Evolutionary conservation across 2,888 invertebrate species (phyloP).

Genomic region (Druceiella hillmani): DNA sequence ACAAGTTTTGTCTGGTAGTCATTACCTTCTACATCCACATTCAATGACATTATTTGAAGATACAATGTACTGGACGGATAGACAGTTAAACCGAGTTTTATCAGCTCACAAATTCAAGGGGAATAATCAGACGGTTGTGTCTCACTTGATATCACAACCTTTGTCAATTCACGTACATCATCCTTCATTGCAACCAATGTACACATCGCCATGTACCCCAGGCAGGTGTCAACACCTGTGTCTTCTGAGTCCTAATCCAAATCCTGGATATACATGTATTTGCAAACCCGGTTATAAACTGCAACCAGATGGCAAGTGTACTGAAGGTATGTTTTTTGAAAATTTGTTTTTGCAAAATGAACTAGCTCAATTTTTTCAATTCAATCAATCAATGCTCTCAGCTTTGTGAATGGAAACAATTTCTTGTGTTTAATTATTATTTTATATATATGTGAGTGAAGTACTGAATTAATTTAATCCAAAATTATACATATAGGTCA

Average conservation of each 20-base stretch:
- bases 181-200: slow-evolving; percentile 83
- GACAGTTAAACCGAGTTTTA: slow-evolving; percentile 83
- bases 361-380: neutral
- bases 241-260: slow-evolving; percentile 71
- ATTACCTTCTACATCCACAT: slow-evolving; percentile 93
- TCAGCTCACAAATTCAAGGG: slow-evolving; percentile 92
- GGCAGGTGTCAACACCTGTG: slow-evolving; percentile 82
- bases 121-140: slow-evolving; percentile 87
- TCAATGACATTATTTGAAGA: slow-evolving; percentile 94
- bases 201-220: slow-evolving; percentile 68
- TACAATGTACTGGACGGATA: slow-evolving; percentile 93
- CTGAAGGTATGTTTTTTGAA: slow-evolving; percentile 46
- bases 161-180: slow-evolving; percentile 94
- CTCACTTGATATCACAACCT: slow-evolving; percentile 91
- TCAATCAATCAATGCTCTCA: too few species aligned
- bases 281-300: slow-evolving; percentile 85
- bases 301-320: slow-evolving; percentile 62
- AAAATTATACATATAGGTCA: too few species aligned
- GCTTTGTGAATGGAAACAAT: too few species aligned
- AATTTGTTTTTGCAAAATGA: neutral
- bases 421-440: too few species aligned
- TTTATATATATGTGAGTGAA: too few species aligned
- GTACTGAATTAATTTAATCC: too few species aligned
- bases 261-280: slow-evolving; percentile 75
- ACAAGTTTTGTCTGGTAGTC: slow-evolving; percentile 81